Conservation (phyloP, 2,113 vertebrate species). For the Passerina amoena region DNA sequence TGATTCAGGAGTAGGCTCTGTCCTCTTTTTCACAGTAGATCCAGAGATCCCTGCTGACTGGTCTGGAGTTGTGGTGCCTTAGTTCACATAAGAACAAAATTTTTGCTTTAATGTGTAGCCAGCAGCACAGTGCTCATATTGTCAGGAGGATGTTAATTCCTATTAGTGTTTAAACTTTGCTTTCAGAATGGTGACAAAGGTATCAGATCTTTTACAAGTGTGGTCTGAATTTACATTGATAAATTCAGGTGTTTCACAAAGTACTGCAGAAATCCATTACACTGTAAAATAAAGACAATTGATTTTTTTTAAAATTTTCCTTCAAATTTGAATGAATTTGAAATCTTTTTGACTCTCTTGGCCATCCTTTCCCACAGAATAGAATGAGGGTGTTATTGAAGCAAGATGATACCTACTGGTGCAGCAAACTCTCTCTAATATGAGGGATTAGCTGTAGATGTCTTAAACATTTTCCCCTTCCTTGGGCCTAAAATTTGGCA, state of each 20-base stretch:
- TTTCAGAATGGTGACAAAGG: neutral
- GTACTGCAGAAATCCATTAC: neutral
- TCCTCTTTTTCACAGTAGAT: neutral
- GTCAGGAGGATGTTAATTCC: neutral
- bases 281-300: neutral
- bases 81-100: neutral
- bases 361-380: neutral
- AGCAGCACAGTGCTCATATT: neutral
- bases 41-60: neutral
- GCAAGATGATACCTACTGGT: neutral
- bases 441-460: neutral
- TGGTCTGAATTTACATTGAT: neutral
- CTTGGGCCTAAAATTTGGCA: neutral
- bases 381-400: neutral
- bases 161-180: neutral
- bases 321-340: neutral
- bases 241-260: neutral
- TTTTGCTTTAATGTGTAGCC: neutral
- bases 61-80: neutral
- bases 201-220: neutral
- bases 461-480: neutral
- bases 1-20: neutral
- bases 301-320: neutral
- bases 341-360: neutral
- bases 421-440: neutral